These are phyloP conservation scores for Geopemphigus sp. DNA, from an alignment of 1,140 invertebrate species.

Conservation along the genomic window DNA sequence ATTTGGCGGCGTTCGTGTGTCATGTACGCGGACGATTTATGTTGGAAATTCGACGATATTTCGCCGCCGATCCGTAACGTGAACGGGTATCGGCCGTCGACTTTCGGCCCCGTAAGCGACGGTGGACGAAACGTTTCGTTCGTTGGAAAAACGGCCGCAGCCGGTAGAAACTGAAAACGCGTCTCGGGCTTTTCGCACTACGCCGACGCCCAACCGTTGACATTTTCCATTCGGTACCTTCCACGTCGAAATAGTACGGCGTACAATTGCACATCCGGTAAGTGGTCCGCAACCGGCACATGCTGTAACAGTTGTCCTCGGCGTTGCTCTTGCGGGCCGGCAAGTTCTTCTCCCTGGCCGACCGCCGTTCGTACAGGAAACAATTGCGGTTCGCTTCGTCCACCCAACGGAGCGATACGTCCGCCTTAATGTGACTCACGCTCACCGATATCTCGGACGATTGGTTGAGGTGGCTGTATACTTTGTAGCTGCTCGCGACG, in stretches of 20 bases:
- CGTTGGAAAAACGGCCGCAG: no score
- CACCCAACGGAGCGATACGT: slow-evolving; percentile 15
- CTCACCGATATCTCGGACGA: slow-evolving; percentile 45
- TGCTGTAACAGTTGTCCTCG: slow-evolving; percentile 49
- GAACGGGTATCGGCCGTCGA: no score
- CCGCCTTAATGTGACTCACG: slow-evolving; percentile 32
- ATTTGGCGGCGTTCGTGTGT: no score
- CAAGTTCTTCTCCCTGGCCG: background rate
- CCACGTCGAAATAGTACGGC: slow-evolving; percentile 40
- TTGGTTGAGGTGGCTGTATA: background rate
- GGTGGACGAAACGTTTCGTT: no score
- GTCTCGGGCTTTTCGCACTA: no score
- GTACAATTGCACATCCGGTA: slow-evolving; percentile 48
- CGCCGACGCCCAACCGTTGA: no score
- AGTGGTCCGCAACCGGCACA: slow-evolving; percentile 41
- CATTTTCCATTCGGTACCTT: background rate
- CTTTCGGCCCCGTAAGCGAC: no score
- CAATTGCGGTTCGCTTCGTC: slow-evolving; percentile 41
- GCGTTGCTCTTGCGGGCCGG: slow-evolving; percentile 14
- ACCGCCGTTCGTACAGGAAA: slow-evolving; percentile 18
- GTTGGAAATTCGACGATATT: no score
- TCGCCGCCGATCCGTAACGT: no score
- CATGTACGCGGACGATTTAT: no score
- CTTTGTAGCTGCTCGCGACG: slow-evolving; percentile 41
- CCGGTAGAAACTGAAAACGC: no score